Evolutionary conservation across 2,113 vertebrate species (phyloP).

Genomic region (Platysternon megacephalum): DNA sequence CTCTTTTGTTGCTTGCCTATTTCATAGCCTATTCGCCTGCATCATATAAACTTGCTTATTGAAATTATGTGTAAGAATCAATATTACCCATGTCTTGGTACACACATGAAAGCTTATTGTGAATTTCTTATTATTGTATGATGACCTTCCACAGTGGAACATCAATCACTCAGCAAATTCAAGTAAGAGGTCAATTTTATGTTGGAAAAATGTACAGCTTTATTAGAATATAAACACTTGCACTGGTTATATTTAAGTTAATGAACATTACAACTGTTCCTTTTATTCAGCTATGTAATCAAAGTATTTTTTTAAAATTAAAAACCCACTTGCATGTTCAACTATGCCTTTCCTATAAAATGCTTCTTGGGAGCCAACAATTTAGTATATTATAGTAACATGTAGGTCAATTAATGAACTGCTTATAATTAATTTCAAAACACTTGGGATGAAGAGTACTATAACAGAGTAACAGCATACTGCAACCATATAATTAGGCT

Average conservation of each 20-base stretch:
- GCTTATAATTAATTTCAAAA: background rate
- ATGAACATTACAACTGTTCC: background rate
- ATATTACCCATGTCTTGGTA: background rate
- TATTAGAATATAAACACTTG: background rate
- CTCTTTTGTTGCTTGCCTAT: background rate
- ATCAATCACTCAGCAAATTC: background rate
- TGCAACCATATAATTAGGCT: background rate
- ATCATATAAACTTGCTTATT: background rate
- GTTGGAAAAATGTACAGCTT: background rate
- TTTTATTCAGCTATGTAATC: background rate
- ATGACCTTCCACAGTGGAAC: background rate
- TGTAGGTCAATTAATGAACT: background rate
- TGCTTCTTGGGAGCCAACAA: background rate
- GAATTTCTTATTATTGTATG: background rate
- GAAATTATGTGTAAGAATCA: background rate
- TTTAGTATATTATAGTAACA: background rate
- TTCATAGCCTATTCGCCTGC: background rate
- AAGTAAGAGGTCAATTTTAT: background rate
- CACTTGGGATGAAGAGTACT: background rate
- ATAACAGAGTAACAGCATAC: background rate
- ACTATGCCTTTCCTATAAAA: background rate
- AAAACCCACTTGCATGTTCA: background rate
- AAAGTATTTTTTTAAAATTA: rapidly evolving
- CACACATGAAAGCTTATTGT: background rate
- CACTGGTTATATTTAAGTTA: background rate